These are phyloP conservation scores for Dicrurus megarhynchus DNA, from an alignment of 2,113 vertebrate genomes.

Conservation along the genomic window DNA sequence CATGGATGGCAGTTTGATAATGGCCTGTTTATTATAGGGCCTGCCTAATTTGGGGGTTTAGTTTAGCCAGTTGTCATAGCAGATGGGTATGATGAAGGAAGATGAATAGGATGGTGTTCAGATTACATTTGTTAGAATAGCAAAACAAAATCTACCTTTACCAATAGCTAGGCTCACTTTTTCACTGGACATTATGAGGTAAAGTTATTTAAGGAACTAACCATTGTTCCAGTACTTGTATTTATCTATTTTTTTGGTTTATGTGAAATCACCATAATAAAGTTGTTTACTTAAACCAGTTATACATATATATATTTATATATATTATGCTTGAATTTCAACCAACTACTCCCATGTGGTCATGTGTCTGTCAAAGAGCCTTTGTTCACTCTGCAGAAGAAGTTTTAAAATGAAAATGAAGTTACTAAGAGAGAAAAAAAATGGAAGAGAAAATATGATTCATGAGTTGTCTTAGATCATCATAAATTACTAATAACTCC, in stretches of 20 bases:
- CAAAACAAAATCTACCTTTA: not conserved
- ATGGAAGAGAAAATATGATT: not conserved
- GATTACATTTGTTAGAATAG: not conserved
- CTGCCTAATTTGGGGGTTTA: not conserved
- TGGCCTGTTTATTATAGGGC: not conserved
- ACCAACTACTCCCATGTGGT: not conserved
- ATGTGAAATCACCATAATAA: not conserved
- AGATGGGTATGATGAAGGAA: not conserved
- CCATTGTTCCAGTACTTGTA: not conserved
- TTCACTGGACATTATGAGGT: not conserved
- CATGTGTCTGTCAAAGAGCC: not conserved
- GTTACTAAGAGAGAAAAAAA: not conserved
- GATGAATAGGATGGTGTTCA: not conserved
- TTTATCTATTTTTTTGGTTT: not conserved
- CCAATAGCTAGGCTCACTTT: not conserved
- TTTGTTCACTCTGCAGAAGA: not conserved
- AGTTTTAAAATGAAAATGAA: not conserved
- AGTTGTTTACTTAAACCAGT: not conserved
- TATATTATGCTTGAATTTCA: not conserved
- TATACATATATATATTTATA: not conserved
- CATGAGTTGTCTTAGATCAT: not conserved
- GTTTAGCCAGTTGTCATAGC: not conserved
- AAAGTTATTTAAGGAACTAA: not conserved
- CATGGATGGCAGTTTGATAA: not conserved
- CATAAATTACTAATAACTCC: not conserved